Evolutionary conservation across 1,140 invertebrate species (phyloP), one percentile per base, ranked within the genome.

Genomic region (Thrips palmi): DNA sequence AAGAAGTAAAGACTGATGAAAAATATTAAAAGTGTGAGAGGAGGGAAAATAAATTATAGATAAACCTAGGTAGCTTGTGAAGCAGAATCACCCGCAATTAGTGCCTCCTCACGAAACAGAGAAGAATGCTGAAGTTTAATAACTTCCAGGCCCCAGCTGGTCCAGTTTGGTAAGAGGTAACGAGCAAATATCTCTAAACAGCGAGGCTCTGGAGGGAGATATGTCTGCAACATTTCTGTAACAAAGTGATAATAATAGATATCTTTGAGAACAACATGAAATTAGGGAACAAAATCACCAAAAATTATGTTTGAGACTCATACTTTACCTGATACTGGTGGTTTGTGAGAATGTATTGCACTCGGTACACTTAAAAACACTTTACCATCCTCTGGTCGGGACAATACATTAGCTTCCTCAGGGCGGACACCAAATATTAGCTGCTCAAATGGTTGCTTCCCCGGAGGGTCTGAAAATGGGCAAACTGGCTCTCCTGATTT

Each of bases 261-360:
- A 40, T 47, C 34, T 1, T 45, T 45, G 34, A 25, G 42, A 8
- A 12, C 23, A 1, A 45, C 47, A 43, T n/a, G 20, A 0, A 39
- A 42, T 4, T 23, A 34, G 2, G 2, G 44, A 5, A 17, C 44
- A 8, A 29, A 40, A 45, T 21, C 23, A 41, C 12, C 19, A 25
- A 8, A 43, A 31, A 40, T 43, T 32, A 6, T 20, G 12, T 21
- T 40, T 47, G 41, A 39, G 33, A 43, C 60, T 59, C 55, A 41
- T 25, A 40, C 45, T 25, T 36, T 55, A 65, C 68, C 63, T 47
- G 56, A 46, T 22, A 88, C 49, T 4, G 79, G 77, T 34, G 86
- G 86, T 60, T 94, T 94, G 49, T 89, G 84, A 7, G 87, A 93
- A 63, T 93, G 86, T 33, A 91, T 60, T 20, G 77, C 74, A 62